A percentile compares a stretch with the other conserved stretches of the same genome.
phyloP scores from a whole-genome alignment of 2,888 invertebrate species.

The Trichacis sp. region DNA sequence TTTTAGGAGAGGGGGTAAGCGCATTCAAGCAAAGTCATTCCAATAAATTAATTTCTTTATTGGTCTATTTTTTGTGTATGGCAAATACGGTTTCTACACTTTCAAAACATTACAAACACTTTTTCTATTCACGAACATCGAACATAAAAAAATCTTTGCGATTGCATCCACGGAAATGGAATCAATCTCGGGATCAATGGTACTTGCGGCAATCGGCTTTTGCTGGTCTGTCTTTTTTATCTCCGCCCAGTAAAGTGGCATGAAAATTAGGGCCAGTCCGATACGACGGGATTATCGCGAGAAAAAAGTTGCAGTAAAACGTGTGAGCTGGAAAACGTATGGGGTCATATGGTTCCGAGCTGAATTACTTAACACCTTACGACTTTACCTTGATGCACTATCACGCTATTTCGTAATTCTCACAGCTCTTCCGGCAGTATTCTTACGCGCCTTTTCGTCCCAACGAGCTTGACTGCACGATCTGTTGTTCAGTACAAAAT shows the following conservation, averaged over 20 bases:
- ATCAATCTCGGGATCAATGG: slow-evolving; percentile 20
- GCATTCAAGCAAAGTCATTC: too few species aligned
- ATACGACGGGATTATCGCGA: slow-evolving; percentile 44
- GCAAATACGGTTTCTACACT: too few species aligned
- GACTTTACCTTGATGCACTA: slow-evolving; percentile 41
- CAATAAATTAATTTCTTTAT: too few species aligned
- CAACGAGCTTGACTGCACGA: too few species aligned
- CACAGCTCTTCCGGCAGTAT: slow-evolving; percentile 41
- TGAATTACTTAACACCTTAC: slow-evolving; percentile 40
- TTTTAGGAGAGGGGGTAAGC: too few species aligned
- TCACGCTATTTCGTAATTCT: slow-evolving; percentile 41
- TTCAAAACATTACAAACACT: too few species aligned
- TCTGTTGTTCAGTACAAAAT: too few species aligned
- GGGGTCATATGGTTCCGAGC: slow-evolving; percentile 44
- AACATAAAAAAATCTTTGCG: too few species aligned
- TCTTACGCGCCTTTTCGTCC: slow-evolving; percentile 4
- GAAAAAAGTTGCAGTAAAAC: too few species aligned
- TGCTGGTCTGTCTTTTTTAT: background rate
- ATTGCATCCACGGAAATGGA: slow-evolving; percentile 14
- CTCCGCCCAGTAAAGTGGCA: background rate
- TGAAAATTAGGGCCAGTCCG: slow-evolving; percentile 14
- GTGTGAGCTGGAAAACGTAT: slow-evolving; percentile 37
- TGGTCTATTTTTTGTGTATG: too few species aligned
- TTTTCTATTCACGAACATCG: too few species aligned
- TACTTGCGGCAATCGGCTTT: slow-evolving; percentile 26